Percentiles rank a stretch among this genome's conserved stretches.
Conservation (phyloP, 2,797 vertebrate genomes). For the Cyclopterus lumpus region DNA sequence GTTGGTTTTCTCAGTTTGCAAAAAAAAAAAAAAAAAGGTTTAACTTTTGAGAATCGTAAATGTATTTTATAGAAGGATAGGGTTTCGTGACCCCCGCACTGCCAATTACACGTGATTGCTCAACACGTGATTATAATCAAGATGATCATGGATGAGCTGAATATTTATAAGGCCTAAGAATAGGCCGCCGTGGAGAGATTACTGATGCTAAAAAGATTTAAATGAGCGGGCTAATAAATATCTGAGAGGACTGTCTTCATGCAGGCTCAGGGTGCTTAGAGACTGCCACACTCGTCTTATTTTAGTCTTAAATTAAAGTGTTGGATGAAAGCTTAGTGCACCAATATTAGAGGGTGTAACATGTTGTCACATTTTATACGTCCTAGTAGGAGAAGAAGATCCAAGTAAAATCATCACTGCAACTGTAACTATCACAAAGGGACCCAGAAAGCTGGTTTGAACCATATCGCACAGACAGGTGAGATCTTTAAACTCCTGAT, state of each 20-base stretch:
- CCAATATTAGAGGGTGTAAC: too few relatives aligned
- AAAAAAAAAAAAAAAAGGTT: too few relatives aligned
- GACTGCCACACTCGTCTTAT: background rate
- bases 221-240: constrained; percentile 48
- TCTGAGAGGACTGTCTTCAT: constrained; percentile 14
- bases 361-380: too few relatives aligned
- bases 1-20: background rate
- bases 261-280: background rate
- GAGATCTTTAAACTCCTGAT: background rate
- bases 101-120: constrained; percentile 65
- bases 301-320: constrained; percentile 14
- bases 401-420: too few relatives aligned
- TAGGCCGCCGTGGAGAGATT: constrained; percentile 30
- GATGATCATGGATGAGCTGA: constrained; percentile 68
- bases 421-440: too few relatives aligned
- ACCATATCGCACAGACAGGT: too few relatives aligned
- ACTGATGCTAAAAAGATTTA: constrained; percentile 42
- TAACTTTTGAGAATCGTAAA: too few relatives aligned
- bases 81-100: constrained; percentile 39
- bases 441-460: too few relatives aligned
- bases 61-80: constrained; percentile 19
- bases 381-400: too few relatives aligned
- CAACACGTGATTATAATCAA: constrained; percentile 73
- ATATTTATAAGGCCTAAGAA: constrained; percentile 70
- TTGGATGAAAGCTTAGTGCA: background rate